phyloP scores from a whole-genome alignment of 2,113 vertebrate genomes.

The Picathartes gymnocephalus region DNA sequence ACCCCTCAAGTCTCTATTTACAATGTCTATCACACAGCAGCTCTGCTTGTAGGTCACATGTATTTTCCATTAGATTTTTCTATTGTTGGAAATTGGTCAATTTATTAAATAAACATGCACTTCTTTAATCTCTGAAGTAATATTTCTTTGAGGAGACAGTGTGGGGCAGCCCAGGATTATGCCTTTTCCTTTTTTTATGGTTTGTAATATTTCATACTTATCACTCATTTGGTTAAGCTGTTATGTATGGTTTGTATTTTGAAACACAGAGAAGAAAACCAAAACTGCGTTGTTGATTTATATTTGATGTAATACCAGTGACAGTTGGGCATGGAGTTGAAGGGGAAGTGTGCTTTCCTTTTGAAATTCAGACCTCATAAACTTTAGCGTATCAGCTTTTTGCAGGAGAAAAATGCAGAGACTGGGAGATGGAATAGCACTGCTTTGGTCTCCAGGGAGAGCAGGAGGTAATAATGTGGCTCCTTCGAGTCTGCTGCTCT shows the following conservation, averaged over 20 bases:
- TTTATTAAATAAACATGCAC: background rate
- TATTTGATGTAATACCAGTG: background rate
- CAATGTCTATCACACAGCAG: background rate
- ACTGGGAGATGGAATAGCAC: background rate
- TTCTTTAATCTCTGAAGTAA: background rate
- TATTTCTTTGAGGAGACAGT: background rate
- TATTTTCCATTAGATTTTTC: background rate
- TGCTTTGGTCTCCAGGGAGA: background rate
- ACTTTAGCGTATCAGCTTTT: background rate
- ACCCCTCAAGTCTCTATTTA: background rate
- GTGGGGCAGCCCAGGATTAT: background rate
- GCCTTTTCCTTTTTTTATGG: background rate
- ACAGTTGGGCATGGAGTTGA: background rate
- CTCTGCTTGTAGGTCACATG: background rate
- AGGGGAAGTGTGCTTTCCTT: background rate
- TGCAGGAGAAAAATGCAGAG: background rate
- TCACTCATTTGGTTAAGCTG: background rate
- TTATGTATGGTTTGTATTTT: background rate
- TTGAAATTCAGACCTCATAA: constrained; percentile 29
- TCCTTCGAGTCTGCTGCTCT: constrained; percentile 14
- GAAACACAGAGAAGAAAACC: background rate
- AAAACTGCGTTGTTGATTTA: background rate
- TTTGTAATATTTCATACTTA: constrained; percentile 12
- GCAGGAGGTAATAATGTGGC: background rate
- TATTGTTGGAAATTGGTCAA: background rate